Evolutionary conservation across 2,113 vertebrate genomes (phyloP), one percentile per base, ranked within the genome.

Genomic region (Gymnocephalus cernua): DNA sequence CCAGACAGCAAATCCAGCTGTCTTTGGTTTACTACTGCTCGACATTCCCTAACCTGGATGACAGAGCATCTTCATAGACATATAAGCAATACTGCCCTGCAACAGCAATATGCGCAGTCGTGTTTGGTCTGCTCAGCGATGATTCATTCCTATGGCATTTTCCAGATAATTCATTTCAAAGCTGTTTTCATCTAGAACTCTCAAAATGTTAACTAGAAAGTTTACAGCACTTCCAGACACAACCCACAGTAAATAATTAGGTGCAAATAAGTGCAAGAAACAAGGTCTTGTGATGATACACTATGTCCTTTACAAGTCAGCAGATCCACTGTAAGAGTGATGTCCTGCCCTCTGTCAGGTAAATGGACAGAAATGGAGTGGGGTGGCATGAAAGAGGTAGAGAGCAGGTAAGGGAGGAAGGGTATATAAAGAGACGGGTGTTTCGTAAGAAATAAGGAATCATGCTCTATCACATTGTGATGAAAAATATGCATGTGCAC

Each of bases 101-200:
- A 61, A 45, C 65, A 71, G 59, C 58, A 77, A 69, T 83, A 74
- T 56, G 63, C 59, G 21, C 38, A 56, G 80, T 66, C 87, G 76
- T 83, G 73, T 81, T 86, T 57, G 57, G 57, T 79, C 27, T 56
- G 47, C 72, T 62, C 59, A 10, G 18, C 18, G 18, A 63, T 86
- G 85, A 90, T 66, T 85, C 87, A 82, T 83, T 87, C 61, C 62
- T 27, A 64, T 90, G 87, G 79, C 86, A 86, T 91, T 91, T 90
- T 80, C 48, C 44, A 71, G 82, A 83, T 74, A 87, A 87, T 88
- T 67, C 78, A 80, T 83, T 83, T 71, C 79, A 68, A 80, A 83
- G 70, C 78, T 53, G 71, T 90, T 88, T 64, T 41, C 54, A 79
- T 80, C 75, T 67, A 67, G 3, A 83, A 79, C 79, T 86, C 78